A percentile compares a stretch with the other conserved stretches of the same genome.
Conservation (phyloP, 2,113 vertebrate genomes). For the Equus quagga region DNA sequence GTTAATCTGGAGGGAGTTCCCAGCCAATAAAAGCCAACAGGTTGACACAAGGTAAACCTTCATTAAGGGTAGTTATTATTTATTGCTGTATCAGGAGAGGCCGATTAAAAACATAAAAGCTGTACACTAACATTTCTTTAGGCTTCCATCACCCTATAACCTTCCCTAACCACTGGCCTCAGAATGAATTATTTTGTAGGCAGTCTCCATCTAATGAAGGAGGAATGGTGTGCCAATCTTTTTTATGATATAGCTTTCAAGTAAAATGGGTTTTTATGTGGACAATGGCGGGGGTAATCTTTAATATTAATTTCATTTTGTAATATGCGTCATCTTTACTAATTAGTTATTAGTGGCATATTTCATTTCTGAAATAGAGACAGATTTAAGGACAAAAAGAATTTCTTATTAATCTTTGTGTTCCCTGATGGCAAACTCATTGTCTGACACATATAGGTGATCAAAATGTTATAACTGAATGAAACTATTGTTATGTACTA, state of each 20-base stretch:
- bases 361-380: neutral
- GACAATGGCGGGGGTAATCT: neutral
- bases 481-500: neutral
- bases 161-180: neutral
- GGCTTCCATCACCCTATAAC: neutral
- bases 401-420: neutral
- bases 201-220: neutral
- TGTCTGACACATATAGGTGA: neutral
- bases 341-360: neutral
- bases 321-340: neutral
- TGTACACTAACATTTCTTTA: neutral
- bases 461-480: neutral
- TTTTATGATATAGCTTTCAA: neutral
- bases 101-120: neutral
- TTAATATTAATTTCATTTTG: conserved; percentile 19
- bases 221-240: neutral
- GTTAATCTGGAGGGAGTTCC: neutral
- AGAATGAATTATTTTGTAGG: neutral
- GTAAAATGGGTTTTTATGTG: neutral
- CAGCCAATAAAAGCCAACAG: neutral
- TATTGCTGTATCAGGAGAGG: neutral
- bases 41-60: neutral
- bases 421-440: neutral
- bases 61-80: neutral
- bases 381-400: neutral